Conservation (phyloP, 1,140 invertebrate species). For the Drosophila nebulosa region DNA sequence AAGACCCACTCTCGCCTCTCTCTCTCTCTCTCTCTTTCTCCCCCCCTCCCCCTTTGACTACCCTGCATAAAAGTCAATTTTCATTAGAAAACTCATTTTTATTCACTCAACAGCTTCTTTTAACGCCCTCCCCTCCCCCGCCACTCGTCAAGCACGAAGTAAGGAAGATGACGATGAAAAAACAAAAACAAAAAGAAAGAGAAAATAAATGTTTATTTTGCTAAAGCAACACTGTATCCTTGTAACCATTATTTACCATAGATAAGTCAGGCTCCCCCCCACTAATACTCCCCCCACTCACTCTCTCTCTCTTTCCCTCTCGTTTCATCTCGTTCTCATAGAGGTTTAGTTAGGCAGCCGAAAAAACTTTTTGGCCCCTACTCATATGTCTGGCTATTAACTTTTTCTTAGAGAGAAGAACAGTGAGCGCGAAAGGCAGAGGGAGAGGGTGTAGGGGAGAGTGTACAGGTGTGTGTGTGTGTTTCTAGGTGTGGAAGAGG, state of each 20-base stretch:
- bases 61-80: neutral
- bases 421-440: neutral
- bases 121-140: neutral
- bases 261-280: neutral
- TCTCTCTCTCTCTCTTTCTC: too few species aligned
- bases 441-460: neutral
- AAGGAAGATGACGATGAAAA: neutral
- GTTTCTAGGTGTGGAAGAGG: neutral
- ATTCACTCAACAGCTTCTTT: neutral
- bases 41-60: too few species aligned
- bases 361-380: constrained; percentile 18
- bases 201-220: neutral
- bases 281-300: neutral
- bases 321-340: neutral
- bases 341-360: neutral
- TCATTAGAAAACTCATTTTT: constrained; percentile 5
- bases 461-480: neutral
- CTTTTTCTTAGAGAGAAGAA: neutral
- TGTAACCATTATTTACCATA: constrained; percentile 22
- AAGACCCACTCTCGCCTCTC: too few species aligned
- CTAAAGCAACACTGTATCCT: constrained; percentile 3
- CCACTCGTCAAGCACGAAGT: too few species aligned
- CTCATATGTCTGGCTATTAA: constrained; percentile 47
- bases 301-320: neutral
- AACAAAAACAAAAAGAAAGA: neutral